These are phyloP conservation scores for Eurytoma adleriae DNA, from an alignment of 2,888 invertebrate genomes.

Conservation along the genomic window DNA sequence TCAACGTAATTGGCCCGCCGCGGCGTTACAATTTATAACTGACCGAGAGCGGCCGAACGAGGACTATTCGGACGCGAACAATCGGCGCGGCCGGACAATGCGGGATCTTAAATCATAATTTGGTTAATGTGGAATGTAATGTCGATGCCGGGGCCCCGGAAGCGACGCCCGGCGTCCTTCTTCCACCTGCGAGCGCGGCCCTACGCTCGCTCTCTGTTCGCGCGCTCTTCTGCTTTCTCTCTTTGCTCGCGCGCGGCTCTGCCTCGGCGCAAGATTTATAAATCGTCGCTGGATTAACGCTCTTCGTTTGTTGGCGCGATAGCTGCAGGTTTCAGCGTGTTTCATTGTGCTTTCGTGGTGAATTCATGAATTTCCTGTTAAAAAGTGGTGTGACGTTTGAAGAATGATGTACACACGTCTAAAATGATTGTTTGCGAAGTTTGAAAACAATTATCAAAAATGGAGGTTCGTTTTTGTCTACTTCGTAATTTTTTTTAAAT, in stretches of 20 bases:
- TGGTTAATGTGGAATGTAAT: slow-evolving; percentile 75
- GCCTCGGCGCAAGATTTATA: slow-evolving; percentile 67
- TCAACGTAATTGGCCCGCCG: slow-evolving; percentile 69
- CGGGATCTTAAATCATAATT: slow-evolving; percentile 75
- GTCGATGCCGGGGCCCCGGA: slow-evolving; percentile 70
- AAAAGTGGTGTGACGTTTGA: too few relatives aligned
- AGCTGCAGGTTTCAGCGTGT: slow-evolving; percentile 57
- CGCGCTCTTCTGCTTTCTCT: slow-evolving; percentile 50
- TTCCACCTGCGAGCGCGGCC: slow-evolving; percentile 63
- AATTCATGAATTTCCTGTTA: too few relatives aligned
- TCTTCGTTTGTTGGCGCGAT: slow-evolving; percentile 69
- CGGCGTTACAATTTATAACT: slow-evolving; percentile 71
- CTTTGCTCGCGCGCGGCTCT: slow-evolving; percentile 59
- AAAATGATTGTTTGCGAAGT: too few relatives aligned
- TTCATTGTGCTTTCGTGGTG: too few relatives aligned
- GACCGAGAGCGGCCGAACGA: slow-evolving; percentile 66
- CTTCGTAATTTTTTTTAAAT: too few relatives aligned
- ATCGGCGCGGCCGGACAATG: slow-evolving; percentile 70
- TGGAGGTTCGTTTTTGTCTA: too few relatives aligned
- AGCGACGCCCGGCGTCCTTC: slow-evolving; percentile 59
- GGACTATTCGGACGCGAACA: slow-evolving; percentile 72
- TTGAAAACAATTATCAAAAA: too few relatives aligned
- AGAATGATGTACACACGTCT: too few relatives aligned
- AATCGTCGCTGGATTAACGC: slow-evolving; percentile 72
- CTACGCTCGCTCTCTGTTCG: slow-evolving; percentile 44